Percentiles rank a stretch among this genome's conserved stretches.
phyloP scores from a whole-genome alignment of 2,797 vertebrate genomes.

The Hippoglossus hippoglossus region DNA sequence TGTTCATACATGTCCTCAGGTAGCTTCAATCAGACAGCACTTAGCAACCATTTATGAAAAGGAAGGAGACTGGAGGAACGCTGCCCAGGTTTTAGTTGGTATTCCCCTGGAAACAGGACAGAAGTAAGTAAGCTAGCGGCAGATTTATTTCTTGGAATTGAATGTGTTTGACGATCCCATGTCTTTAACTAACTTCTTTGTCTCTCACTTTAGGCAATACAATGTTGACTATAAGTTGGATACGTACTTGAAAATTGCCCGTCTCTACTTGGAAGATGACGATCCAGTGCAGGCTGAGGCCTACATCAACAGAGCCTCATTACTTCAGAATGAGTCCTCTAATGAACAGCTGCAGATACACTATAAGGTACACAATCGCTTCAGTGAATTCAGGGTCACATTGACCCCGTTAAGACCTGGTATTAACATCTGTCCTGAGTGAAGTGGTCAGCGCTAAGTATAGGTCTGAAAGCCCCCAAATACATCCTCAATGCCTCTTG shows the following conservation, averaged over 20 bases:
- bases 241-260: conserved; percentile 98
- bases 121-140: conserved; percentile 85
- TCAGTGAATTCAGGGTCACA: not conserved
- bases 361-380: conserved; percentile 88
- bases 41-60: conserved; percentile 98
- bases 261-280: conserved; percentile 96
- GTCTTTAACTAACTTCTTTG: not conserved
- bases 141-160: not conserved
- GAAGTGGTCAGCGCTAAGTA: too few relatives aligned
- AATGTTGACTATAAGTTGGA: conserved; percentile 99
- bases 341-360: conserved; percentile 99
- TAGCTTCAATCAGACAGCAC: conserved; percentile 98
- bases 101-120: conserved; percentile 98
- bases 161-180: not conserved
- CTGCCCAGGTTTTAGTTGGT: conserved; percentile 97
- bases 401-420: too few relatives aligned
- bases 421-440: too few relatives aligned
- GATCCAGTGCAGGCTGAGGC: conserved; percentile 98
- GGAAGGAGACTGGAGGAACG: conserved; percentile 98
- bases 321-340: conserved; percentile 98
- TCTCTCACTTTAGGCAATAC: conserved; percentile 88
- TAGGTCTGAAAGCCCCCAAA: too few relatives aligned
- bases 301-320: conserved; percentile 97
- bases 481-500: too few relatives aligned
- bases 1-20: conserved; percentile 76